phyloP scores from a whole-genome alignment of 2,797 vertebrate genomes.

The Thunnus albacares region DNA sequence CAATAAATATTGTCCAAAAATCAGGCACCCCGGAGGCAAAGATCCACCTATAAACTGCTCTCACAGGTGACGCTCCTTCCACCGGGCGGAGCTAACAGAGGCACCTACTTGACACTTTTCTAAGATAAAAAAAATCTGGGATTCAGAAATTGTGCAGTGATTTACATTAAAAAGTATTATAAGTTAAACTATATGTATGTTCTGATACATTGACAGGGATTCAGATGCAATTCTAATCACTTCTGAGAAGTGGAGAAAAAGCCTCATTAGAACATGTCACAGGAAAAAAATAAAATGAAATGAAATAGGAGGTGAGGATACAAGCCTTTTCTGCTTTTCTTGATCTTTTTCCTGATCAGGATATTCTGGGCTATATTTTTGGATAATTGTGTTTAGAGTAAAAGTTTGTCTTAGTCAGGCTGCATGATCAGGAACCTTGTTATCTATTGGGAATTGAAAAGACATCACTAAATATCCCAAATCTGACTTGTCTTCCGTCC shows the following conservation, averaged over 20 bases:
- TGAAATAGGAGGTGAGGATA: conserved; percentile 47
- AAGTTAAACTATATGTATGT: conserved; percentile 79
- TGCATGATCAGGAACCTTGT: conserved; percentile 68
- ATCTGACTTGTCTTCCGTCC: conserved; percentile 88
- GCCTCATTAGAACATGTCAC: conserved; percentile 73
- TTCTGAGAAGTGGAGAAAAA: conserved; percentile 88
- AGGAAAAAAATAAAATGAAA: conserved; percentile 39
- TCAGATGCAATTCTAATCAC: conserved; percentile 86
- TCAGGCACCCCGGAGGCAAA: conserved; percentile 58
- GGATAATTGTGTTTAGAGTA: conserved; percentile 72
- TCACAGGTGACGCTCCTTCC: conserved; percentile 66
- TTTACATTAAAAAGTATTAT: conserved; percentile 80
- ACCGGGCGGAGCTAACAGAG: conserved; percentile 56
- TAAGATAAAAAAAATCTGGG: conserved; percentile 71
- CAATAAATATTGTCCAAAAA: conserved; percentile 71
- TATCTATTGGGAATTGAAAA: conserved; percentile 66
- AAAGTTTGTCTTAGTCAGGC: conserved; percentile 69
- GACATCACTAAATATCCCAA: conserved; percentile 77
- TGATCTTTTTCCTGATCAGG: conserved; percentile 74
- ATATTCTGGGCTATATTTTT: conserved; percentile 75
- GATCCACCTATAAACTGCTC: conserved; percentile 53
- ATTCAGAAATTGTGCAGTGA: conserved; percentile 77
- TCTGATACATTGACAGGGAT: conserved; percentile 84
- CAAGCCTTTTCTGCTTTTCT: conserved; percentile 72
- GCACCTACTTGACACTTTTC: conserved; percentile 71